phyloP scores from a whole-genome alignment of 1,140 invertebrate genomes.

The Dolichoris vasculosae region DNA sequence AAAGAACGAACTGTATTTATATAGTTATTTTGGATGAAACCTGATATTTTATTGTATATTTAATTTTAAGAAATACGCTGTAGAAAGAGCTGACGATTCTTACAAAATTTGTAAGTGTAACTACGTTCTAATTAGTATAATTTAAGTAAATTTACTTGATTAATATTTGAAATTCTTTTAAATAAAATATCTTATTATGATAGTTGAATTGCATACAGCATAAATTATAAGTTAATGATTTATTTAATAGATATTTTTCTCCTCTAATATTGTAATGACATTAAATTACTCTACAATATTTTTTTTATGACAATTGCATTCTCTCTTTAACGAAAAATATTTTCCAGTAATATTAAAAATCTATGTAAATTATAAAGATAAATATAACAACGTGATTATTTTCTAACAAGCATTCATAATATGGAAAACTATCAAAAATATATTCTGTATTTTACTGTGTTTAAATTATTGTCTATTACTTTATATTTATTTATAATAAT shows the following conservation, averaged over 20 bases:
- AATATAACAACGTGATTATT: no score
- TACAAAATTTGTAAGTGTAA: background rate
- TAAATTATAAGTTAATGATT: background rate
- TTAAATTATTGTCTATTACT: no score
- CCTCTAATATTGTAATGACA: background rate
- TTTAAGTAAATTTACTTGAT: background rate
- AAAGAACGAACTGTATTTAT: background rate
- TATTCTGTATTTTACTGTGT: no score
- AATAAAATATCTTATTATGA: background rate
- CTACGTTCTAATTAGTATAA: background rate
- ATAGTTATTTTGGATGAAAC: background rate
- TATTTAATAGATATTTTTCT: background rate
- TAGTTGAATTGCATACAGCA: background rate
- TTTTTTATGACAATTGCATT: background rate
- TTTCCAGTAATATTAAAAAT: background rate
- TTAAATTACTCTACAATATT: background rate
- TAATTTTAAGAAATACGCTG: background rate
- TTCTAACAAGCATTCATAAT: no score
- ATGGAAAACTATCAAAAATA: no score
- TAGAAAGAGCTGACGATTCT: background rate
- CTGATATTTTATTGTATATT: background rate
- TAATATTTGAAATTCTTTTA: background rate
- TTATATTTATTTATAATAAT: no score
- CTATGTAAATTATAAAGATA: no score
- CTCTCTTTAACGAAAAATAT: background rate